A percentile compares a stretch with the other conserved stretches of the same genome.
Conservation (phyloP, 2,797 vertebrate genomes). For the Eulemur coronatus region DNA sequence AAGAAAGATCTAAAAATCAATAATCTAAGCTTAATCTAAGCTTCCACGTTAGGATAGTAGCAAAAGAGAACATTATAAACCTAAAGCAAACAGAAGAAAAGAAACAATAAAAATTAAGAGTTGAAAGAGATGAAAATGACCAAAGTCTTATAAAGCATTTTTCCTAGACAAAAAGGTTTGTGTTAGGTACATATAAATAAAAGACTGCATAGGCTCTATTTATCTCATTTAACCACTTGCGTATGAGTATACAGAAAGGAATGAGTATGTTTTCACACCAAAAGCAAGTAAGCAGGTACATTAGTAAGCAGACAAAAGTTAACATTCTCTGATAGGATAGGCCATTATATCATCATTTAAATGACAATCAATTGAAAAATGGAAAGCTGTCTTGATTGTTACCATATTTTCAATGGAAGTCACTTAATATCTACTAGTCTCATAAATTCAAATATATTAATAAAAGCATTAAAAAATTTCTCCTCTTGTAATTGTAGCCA, state of each 20-base stretch:
- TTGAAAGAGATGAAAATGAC: neutral
- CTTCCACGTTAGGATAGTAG: neutral
- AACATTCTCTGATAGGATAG: neutral
- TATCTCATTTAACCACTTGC: too few species aligned
- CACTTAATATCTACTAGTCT: neutral
- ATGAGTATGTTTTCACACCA: neutral
- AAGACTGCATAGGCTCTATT: too few species aligned
- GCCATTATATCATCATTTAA: neutral
- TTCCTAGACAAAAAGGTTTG: neutral
- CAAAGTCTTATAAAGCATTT: neutral
- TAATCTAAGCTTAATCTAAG: neutral
- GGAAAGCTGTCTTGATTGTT: neutral
- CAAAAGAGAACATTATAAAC: neutral
- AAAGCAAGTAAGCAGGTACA: neutral
- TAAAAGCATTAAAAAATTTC: neutral
- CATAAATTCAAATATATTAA: neutral
- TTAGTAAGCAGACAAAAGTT: too few species aligned
- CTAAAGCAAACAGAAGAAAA: neutral
- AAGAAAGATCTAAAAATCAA: neutral
- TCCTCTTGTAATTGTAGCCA: neutral
- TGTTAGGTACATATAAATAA: neutral
- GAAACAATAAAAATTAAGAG: neutral
- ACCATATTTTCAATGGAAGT: neutral
- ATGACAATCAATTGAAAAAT: neutral
- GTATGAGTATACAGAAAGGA: accelerated